Conservation (phyloP, 2,797 vertebrate genomes). For the Melanotaenia trifasciata region DNA sequence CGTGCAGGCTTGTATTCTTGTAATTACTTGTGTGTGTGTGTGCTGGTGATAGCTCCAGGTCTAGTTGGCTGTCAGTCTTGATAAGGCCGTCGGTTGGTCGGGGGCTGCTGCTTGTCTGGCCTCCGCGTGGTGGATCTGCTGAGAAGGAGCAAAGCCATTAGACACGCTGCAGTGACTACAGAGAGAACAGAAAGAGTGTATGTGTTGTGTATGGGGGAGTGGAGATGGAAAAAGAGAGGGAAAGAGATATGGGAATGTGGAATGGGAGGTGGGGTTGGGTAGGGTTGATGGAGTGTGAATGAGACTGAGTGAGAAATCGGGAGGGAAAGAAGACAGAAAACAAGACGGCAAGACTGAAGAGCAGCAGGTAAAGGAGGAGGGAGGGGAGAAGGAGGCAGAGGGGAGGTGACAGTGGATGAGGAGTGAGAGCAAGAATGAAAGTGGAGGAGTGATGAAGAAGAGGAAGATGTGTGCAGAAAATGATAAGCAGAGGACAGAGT, state of each 20-base stretch:
- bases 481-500: slow-evolving; percentile 29
- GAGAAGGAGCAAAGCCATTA: slow-evolving; percentile 73
- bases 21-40: slow-evolving; percentile 17
- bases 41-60: slow-evolving; percentile 39
- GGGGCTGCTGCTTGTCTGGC: slow-evolving; percentile 57
- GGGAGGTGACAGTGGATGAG: neutral
- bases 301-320: slow-evolving; percentile 21
- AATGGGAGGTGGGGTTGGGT: slow-evolving; percentile 1
- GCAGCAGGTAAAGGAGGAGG: slow-evolving; percentile 15
- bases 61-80: slow-evolving; percentile 60
- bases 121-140: slow-evolving; percentile 69
- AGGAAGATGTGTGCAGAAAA: neutral
- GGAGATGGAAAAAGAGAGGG: slow-evolving; percentile 26
- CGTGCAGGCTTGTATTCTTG: slow-evolving; percentile 13
- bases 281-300: slow-evolving; percentile 29
- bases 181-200: slow-evolving; percentile 37
- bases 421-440: slow-evolving; percentile 3
- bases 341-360: slow-evolving; percentile 27
- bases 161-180: slow-evolving; percentile 78
- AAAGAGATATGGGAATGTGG: slow-evolving; percentile 37
- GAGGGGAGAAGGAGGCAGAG: neutral
- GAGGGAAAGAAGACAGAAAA: slow-evolving; percentile 30
- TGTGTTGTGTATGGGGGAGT: slow-evolving; percentile 4
- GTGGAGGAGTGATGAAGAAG: neutral
- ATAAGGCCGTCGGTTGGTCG: slow-evolving; percentile 62